A percentile compares a stretch with the other conserved stretches of the same genome.
Conservation (phyloP, 2,888 invertebrate species). For the Sarcophaga rosellei region DNA sequence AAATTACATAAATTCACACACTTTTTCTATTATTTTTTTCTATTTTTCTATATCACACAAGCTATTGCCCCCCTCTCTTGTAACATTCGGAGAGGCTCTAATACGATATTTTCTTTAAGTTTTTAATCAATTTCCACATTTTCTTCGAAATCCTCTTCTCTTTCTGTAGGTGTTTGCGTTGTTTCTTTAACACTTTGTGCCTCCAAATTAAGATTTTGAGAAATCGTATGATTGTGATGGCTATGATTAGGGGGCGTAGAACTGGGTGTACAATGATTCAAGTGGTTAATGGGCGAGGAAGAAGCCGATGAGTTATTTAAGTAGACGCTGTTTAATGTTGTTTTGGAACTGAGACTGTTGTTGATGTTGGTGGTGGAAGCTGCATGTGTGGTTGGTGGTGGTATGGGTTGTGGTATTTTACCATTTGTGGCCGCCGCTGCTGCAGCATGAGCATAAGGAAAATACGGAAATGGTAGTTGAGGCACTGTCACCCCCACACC, state of each 20-base stretch:
- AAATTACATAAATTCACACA: background rate
- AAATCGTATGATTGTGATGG: background rate
- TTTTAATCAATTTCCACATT: constrained; percentile 81
- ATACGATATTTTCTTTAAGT: constrained; percentile 31
- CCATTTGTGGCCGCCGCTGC: constrained; percentile 59
- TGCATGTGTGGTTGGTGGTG: constrained; percentile 74
- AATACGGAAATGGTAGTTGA: constrained; percentile 80
- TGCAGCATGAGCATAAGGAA: constrained; percentile 79
- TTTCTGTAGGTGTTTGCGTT: constrained; percentile 50
- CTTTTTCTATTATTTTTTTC: constrained; percentile 40
- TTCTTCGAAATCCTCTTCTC: constrained; percentile 78
- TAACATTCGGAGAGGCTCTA: background rate
- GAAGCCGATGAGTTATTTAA: constrained; percentile 55
- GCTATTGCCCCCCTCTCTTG: background rate
- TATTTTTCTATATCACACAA: constrained; percentile 58
- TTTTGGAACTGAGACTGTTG: constrained; percentile 26
- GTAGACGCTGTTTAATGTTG: constrained; percentile 22
- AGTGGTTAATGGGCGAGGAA: constrained; percentile 64
- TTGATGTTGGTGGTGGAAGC: constrained; percentile 17
- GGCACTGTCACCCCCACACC: constrained; percentile 79
- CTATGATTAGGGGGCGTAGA: constrained; percentile 62
- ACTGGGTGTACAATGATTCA: constrained; percentile 57
- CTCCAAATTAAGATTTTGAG: background rate
- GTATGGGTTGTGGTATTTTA: constrained; percentile 80
- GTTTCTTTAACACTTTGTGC: background rate